Evolutionary conservation across 2,888 invertebrate genomes (phyloP), one percentile per base, ranked within the genome.

Genomic region (Pantelozetes paolii): DNA sequence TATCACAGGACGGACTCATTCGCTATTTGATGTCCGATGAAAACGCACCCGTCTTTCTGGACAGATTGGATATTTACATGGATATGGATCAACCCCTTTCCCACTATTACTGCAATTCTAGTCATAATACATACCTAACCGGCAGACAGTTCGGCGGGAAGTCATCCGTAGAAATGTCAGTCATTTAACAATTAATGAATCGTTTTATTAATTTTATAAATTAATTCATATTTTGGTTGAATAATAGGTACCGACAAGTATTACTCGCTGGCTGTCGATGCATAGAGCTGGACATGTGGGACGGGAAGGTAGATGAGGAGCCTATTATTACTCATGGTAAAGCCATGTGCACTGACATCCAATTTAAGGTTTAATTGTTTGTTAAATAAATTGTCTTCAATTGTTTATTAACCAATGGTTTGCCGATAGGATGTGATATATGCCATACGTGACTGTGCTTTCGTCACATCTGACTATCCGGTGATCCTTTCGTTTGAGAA

Each of bases 1-100:
- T 78, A 71, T 77, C 77, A 50, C 77, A 78, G 70, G 77, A 78
- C 54, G 78, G 98, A 48, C 88, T 99, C 79, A 94, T 97, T 83
- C 89, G 97, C 76, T 99, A 98, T 85, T 87, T 99, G 78, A 99
- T 99, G 96, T 98, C 98, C 0, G 99, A 99, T 83, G 99, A 99
- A 84, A 99, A 99, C 85, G 96, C 98, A 0, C 98, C 99, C 0
- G 98, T 99, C 77, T 99, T 99, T 84, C 86, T 99, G 78, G 99
- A 99, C 84, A 87, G 97, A n/a, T 85, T 98, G 79, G 97, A 97
- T 82, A 91, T 93, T 80, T 85, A 85, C 80, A 85, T 85, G 82
- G 98, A 99, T 78, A 98, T 99, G 99, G 98, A 99, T 82, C 96
- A 98, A 82, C 92, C 99, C 0, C 83, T 99, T 73, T 90, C 94